Conservation (phyloP, 2,888 invertebrate genomes). For the Fragum whitleyi region DNA sequence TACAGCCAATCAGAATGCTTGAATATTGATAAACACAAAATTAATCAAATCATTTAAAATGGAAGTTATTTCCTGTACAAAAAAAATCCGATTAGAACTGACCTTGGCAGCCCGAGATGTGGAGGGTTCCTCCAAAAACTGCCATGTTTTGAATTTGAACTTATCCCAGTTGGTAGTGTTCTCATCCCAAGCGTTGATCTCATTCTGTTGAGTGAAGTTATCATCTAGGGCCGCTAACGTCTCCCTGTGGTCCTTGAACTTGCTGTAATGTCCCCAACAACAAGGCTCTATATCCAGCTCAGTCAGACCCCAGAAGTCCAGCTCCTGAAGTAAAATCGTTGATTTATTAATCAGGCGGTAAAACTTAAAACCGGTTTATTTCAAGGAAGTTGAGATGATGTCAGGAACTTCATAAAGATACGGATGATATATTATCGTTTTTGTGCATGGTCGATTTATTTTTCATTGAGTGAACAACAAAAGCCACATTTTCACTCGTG, state of each 20-base stretch:
- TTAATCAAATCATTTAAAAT: no score
- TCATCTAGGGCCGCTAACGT: slow-evolving; percentile 83
- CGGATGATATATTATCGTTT: neutral
- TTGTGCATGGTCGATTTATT: neutral
- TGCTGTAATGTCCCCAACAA: slow-evolving; percentile 84
- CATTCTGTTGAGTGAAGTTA: slow-evolving; percentile 79
- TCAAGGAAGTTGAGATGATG: neutral
- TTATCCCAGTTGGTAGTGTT: slow-evolving; percentile 68
- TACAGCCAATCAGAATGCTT: no score
- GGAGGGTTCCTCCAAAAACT: slow-evolving; percentile 82
- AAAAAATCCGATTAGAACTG: no score
- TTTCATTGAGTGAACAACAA: no score
- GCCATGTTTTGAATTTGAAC: slow-evolving; percentile 79
- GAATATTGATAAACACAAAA: no score
- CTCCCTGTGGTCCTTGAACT: slow-evolving; percentile 83
- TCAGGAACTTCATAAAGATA: neutral
- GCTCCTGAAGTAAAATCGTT: slow-evolving; percentile 77
- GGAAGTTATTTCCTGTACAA: no score
- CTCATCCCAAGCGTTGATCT: slow-evolving; percentile 75
- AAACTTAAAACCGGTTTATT: neutral
- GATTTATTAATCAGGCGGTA: no score
- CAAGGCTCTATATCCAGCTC: slow-evolving; percentile 84
- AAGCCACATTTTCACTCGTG: no score
- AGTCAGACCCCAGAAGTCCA: slow-evolving; percentile 83
- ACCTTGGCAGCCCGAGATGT: slow-evolving; percentile 82